phyloP scores from a whole-genome alignment of 2,888 invertebrate genomes.

The Epinotia brunnichana region DNA sequence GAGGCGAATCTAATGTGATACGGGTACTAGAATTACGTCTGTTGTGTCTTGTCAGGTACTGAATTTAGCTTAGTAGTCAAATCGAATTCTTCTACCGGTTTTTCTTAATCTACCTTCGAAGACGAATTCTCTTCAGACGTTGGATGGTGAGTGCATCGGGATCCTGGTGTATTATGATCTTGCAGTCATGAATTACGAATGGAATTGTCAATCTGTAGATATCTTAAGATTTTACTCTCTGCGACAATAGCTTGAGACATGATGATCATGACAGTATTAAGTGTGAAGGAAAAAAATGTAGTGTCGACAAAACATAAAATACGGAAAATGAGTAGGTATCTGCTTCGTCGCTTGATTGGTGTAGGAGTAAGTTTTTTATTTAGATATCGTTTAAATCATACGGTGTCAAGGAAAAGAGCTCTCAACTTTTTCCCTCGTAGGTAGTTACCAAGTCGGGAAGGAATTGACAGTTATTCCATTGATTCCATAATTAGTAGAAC shows the following conservation, averaged over 20 bases:
- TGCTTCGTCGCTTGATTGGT: not conserved
- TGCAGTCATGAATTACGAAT: not conserved
- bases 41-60: not conserved
- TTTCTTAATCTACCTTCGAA: not conserved
- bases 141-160: not conserved
- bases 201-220: no score
- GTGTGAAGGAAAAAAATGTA: not conserved
- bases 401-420: no score
- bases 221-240: not conserved
- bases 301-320: no score
- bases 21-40: not conserved
- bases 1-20: constrained; percentile 8
- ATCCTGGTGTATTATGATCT: not conserved
- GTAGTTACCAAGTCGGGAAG: not conserved
- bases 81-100: not conserved
- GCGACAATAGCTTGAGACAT: no score
- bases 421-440: no score
- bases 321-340: not conserved
- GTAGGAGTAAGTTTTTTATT: not conserved
- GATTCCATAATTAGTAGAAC: not conserved
- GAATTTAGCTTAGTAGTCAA: not conserved
- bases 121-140: not conserved
- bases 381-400: not conserved
- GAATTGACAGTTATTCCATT: not conserved
- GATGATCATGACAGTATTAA: not conserved